Evolutionary conservation across 2,888 invertebrate species (phyloP).

Genomic region (Oscheius myriophilus): DNA sequence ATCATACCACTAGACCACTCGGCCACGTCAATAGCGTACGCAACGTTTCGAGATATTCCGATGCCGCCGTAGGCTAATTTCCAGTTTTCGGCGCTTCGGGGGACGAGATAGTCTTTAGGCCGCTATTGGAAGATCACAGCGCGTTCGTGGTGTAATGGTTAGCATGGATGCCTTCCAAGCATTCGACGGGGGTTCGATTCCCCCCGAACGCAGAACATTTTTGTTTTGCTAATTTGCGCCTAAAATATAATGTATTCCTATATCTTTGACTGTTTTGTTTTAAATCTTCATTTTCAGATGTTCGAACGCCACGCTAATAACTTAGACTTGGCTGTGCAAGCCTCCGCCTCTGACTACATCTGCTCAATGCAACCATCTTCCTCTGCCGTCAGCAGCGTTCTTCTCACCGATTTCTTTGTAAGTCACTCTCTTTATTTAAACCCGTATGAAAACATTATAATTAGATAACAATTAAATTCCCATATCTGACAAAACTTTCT

Average conservation of each 20-base stretch:
- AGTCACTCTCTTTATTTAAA: slow-evolving; percentile 16
- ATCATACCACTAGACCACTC: too few species aligned
- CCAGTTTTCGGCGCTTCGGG: too few species aligned
- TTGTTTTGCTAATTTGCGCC: neutral
- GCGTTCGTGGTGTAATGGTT: slow-evolving; percentile 48
- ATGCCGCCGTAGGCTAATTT: too few species aligned
- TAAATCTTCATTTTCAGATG: slow-evolving; percentile 41
- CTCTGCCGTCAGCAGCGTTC: slow-evolving; percentile 48
- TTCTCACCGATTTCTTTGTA: slow-evolving; percentile 43
- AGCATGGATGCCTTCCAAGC: slow-evolving; percentile 52
- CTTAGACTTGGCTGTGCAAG: slow-evolving; percentile 53
- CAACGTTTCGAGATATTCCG: too few species aligned
- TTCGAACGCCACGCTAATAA: slow-evolving; percentile 55
- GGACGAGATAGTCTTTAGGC: too few species aligned
- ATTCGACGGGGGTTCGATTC: slow-evolving; percentile 48
- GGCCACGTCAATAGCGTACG: too few species aligned
- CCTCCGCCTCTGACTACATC: slow-evolving; percentile 47
- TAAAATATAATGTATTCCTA: neutral
- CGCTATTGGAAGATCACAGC: too few species aligned
- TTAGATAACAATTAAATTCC: neutral
- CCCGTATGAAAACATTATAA: neutral
- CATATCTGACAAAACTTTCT: slow-evolving; percentile 11
- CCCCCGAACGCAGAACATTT: slow-evolving; percentile 35
- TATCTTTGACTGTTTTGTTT: neutral
- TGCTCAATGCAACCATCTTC: slow-evolving; percentile 52